A percentile compares a stretch with the other conserved stretches of the same genome.
Conservation (phyloP, 2,797 vertebrate genomes). For the Pipistrellus kuhlii region DNA sequence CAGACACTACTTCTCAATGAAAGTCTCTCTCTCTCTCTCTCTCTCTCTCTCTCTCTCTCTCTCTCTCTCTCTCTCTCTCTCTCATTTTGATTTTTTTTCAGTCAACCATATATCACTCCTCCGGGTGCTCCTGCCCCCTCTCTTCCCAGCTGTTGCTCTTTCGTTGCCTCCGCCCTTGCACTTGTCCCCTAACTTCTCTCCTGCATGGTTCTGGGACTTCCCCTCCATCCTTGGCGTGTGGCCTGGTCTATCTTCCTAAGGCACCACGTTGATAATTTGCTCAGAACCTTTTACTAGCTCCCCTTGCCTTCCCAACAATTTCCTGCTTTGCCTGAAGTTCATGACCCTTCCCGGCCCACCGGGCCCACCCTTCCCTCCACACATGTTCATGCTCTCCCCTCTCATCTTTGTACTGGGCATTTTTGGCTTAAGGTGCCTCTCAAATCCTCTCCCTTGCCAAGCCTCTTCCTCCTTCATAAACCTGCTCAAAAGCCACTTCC, state of each 20-base stretch:
- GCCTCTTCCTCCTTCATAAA: neutral
- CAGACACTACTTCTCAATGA: neutral
- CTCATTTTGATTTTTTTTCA: neutral
- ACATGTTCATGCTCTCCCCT: fast-evolving
- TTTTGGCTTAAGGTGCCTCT: neutral
- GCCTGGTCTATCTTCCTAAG: neutral
- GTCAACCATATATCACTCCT: neutral
- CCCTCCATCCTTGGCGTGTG: neutral
- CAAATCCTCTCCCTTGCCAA: neutral
- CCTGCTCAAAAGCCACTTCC: neutral
- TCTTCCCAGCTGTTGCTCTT: too few relatives aligned
- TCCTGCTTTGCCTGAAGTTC: neutral
- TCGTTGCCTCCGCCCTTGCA: neutral
- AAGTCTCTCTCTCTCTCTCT: neutral
- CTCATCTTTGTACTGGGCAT: neutral
- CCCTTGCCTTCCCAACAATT: neutral
- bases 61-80: neutral
- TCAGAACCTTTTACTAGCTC: neutral
- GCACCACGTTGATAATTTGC: neutral
- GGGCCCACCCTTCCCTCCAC: too few relatives aligned
- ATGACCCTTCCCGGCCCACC: neutral
- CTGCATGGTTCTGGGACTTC: neutral
- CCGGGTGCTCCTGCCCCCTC: too few relatives aligned
- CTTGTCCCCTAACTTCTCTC: neutral
- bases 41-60: neutral